Base-by-base conservation (phyloP, 2,113 vertebrate species). In the Patagioenas fasciata region DNA sequence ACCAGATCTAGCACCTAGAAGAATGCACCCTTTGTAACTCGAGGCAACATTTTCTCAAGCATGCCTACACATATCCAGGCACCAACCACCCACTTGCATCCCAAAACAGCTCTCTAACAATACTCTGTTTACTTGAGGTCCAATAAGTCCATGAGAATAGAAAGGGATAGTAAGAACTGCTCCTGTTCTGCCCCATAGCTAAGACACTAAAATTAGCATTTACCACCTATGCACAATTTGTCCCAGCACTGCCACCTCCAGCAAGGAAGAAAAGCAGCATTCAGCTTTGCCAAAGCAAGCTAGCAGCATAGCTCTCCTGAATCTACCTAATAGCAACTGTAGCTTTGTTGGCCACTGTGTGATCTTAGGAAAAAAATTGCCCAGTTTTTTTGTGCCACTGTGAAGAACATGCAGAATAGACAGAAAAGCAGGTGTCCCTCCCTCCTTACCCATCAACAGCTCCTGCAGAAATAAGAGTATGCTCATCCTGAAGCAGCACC, bases 391-490 rank as follows among this genome's bases (percentile, higher is more conserved):
- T 62, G 31, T 69, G 69, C 61, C 23, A 16, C 38, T 40, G 25
- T 64, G 50, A 77, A n/a, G 24, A 92, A 53, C n/a, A 91, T 9
- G 38, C 13, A 69, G 56, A 74, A 86, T 0, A 88, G 80, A 58
- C 10, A 77, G 65, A 47, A 51, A 95, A 88, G 32, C 28, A 57
- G 9, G 32, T 15, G 34, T 79, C 44, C 42, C 50, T 80, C 42
- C 51, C 29, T 96, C 65, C 98, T 98, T 98, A 99, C 99, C 99
- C 99, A 89, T 99, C 99, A 53, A 99, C 99, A 18, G 99, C 99
- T 91, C 99, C 99, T 9, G 99, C 98, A 38, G 99, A 99, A 86
- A 99, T 98, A 83, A 99, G 98, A 8, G 98, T 99, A 95, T 99
- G 98, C 72, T 99, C 98, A 5, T 99, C 99, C 78, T 98, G 98